Percentiles rank a stretch among this genome's conserved stretches.
Conservation (phyloP, 1,140 invertebrate genomes). For the Calephelis virginiensis region DNA sequence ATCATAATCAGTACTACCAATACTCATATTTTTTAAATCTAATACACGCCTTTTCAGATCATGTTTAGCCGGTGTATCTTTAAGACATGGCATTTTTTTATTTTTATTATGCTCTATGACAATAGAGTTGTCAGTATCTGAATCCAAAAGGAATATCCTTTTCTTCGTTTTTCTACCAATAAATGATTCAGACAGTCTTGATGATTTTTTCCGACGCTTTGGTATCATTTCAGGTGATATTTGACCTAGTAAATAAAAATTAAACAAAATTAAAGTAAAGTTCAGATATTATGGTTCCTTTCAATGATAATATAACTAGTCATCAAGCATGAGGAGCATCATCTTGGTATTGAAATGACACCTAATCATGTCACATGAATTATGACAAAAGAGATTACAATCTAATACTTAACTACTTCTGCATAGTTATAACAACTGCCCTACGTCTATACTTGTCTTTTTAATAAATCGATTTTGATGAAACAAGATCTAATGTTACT, state of each 20-base stretch:
- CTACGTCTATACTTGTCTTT: no score
- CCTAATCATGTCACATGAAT: no score
- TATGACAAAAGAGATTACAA: no score
- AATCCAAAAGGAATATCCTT: conserved; percentile 53
- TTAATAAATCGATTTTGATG: no score
- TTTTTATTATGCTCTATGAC: conserved; percentile 51
- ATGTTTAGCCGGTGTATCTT: conserved; percentile 60
- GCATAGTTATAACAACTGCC: no score
- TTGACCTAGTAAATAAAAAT: conserved; percentile 31
- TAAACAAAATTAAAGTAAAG: not conserved
- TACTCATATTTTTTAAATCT: conserved; percentile 35
- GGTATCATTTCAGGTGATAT: conserved; percentile 58
- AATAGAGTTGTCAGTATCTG: conserved; percentile 66
- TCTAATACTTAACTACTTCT: no score
- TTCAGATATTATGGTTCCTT: no score
- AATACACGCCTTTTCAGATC: conserved; percentile 23
- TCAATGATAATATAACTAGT: no score
- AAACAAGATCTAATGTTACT: no score
- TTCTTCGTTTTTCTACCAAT: conserved; percentile 53
- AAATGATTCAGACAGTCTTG: conserved; percentile 39
- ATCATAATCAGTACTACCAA: conserved; percentile 34
- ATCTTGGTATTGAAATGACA: no score
- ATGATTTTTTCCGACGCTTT: conserved; percentile 33
- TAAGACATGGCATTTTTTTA: conserved; percentile 50
- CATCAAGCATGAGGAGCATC: no score